phyloP scores from a whole-genome alignment of 2,888 invertebrate genomes.

The Helobdella robusta region DNA sequence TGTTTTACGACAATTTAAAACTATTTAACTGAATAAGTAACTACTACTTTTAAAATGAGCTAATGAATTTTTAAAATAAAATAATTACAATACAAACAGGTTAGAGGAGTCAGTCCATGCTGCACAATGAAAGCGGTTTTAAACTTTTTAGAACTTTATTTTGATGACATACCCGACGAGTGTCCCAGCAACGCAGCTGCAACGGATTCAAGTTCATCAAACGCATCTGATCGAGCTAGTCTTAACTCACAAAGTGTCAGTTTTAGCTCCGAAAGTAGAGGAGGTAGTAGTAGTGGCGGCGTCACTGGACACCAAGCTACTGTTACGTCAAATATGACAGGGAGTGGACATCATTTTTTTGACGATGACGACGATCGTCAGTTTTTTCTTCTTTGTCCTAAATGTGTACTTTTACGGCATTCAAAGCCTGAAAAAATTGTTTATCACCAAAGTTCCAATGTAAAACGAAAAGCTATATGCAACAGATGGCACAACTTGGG shows the following conservation, averaged over 20 bases:
- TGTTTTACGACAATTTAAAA: too few relatives aligned
- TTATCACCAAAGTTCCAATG: slow-evolving; percentile 30
- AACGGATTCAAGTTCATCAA: slow-evolving; percentile 25
- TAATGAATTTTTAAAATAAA: too few relatives aligned
- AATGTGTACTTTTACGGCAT: slow-evolving; percentile 35
- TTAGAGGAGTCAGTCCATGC: slow-evolving; percentile 36
- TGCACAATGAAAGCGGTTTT: slow-evolving; percentile 37
- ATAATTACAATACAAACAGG: too few relatives aligned
- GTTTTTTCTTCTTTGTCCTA: slow-evolving; percentile 35
- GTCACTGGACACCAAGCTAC: background rate
- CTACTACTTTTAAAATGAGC: too few relatives aligned
- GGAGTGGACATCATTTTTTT: slow-evolving; percentile 14
- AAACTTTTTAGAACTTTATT: slow-evolving; percentile 36
- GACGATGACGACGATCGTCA: slow-evolving; percentile 32
- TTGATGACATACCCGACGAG: slow-evolving; percentile 37
- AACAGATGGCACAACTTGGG: slow-evolving; percentile 38
- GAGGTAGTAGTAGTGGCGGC: slow-evolving; percentile 24
- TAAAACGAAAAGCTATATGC: slow-evolving; percentile 36
- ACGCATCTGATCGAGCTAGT: slow-evolving; percentile 31
- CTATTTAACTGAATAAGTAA: too few relatives aligned
- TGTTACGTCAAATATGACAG: slow-evolving; percentile 25
- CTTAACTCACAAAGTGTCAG: slow-evolving; percentile 30
- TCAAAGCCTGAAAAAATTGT: slow-evolving; percentile 35
- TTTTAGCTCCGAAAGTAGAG: slow-evolving; percentile 31
- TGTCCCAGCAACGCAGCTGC: slow-evolving; percentile 12